phyloP scores from a whole-genome alignment of 2,888 invertebrate genomes.

The Parasteatoda lunata region DNA sequence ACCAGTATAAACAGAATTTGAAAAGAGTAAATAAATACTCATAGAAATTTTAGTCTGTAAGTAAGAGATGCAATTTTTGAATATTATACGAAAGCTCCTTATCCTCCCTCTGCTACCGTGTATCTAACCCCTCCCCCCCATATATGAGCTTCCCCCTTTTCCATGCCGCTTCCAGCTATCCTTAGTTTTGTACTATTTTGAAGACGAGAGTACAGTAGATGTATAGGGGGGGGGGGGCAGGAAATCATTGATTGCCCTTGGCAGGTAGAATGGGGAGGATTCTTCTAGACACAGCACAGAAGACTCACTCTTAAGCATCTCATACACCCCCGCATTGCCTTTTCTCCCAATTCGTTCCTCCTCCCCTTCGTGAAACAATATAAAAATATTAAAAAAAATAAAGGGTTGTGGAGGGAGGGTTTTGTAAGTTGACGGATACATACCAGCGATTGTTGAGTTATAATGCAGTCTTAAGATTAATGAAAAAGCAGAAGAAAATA shows the following conservation, averaged over 20 bases:
- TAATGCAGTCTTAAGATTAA: constrained; percentile 66
- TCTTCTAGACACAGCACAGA: constrained; percentile 38
- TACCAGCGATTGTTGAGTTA: constrained; percentile 67
- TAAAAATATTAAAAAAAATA: constrained; percentile 4
- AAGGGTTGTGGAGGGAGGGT: background rate
- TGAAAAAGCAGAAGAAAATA: constrained; percentile 67
- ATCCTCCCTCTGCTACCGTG: constrained; percentile 8
- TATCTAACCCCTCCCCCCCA: constrained; percentile 21
- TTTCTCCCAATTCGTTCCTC: constrained; percentile 6
- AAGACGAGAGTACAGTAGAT: constrained; percentile 42
- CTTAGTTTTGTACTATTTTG: constrained; percentile 31
- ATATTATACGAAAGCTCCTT: constrained; percentile 40
- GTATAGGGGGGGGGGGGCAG: constrained; percentile 4
- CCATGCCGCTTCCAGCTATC: constrained; percentile 37
- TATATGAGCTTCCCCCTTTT: background rate
- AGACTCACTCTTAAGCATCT: background rate
- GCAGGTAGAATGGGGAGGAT: constrained; percentile 48
- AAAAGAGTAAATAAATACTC: constrained; percentile 16
- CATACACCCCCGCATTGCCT: background rate
- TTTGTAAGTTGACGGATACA: constrained; percentile 54
- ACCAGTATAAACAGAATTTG: background rate
- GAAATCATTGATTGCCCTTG: constrained; percentile 62
- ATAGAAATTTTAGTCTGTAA: constrained; percentile 62
- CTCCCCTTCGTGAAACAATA: constrained; percentile 16
- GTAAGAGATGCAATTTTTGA: constrained; percentile 63